Evolutionary conservation across 2,888 invertebrate genomes (phyloP), one percentile per base, ranked within the genome.

Genomic region (Chloroclystis v-ata): DNA sequence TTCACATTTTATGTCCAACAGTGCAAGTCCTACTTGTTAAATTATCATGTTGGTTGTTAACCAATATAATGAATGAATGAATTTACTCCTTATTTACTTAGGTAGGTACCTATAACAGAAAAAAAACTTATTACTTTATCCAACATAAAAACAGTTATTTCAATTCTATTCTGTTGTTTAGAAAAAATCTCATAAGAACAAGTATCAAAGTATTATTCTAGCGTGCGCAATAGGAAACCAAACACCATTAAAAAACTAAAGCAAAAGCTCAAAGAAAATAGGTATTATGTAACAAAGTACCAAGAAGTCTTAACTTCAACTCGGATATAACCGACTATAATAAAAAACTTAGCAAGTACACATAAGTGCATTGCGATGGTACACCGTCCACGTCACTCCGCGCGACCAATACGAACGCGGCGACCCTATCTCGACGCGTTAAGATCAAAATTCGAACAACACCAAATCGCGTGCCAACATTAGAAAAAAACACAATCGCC

Each of bases 271-370:
- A 26, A 43, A 8, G 28, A 39, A 37, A 40, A 43, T 24, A 41
- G 37, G 29, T 41, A 13, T 63, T 65, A 71, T 65, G 58, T 67
- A 69, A 71, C 65, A 65, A 78, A 81, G 71, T 71, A 83, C 72
- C 85, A 85, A 84, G 77, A 60, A 71, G 72, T 63, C 71, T 80
- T 78, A 74, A 80, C 81, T 76, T 75, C 76, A 78, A 43, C 12
- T 37, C 45, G 76, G 72, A 76, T 82, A 81, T 76, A 83, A 78
- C 77, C 65, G 77, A 75, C 71, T 83, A 85, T 85, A 86, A 85
- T 87, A 87, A 87, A 87, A 86, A 86, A 85, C 75, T 84, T 81
- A 77, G 83, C 79, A 65, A 82, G 83, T 82, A 82, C 85, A 84
- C 85, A 85, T 83, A 86, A 86, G 85, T 84, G 82, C 84, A 85